Conservation (phyloP, 2,113 vertebrate species). For the Nannospalax galili region DNA sequence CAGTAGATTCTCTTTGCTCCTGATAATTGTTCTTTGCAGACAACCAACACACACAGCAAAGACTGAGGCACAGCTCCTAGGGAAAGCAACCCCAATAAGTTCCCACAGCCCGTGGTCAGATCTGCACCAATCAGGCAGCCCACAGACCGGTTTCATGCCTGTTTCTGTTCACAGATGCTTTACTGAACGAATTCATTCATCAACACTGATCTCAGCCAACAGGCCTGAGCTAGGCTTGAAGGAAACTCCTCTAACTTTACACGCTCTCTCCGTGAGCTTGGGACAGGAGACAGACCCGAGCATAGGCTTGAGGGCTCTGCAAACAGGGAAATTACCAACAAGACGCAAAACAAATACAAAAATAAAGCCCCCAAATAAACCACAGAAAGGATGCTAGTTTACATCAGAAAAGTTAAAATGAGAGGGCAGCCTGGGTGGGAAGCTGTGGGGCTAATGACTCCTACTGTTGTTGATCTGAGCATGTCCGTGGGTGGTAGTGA, state of each 20-base stretch:
- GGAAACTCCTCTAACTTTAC: no score
- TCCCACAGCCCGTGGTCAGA: accelerated
- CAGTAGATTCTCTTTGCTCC: neutral
- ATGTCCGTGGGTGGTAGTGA: accelerated
- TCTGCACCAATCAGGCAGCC: neutral
- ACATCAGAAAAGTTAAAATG: accelerated
- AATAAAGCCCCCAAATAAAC: neutral
- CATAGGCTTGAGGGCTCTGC: neutral
- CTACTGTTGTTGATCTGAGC: neutral
- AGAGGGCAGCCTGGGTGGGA: neutral
- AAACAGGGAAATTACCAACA: neutral
- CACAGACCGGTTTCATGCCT: neutral
- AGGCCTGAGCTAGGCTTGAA: neutral
- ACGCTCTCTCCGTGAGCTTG: neutral
- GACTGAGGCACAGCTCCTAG: accelerated
- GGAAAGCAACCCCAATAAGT: accelerated
- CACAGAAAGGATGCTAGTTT: accelerated
- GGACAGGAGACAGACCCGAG: neutral
- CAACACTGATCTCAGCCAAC: neutral
- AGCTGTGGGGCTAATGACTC: accelerated
- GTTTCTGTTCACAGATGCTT: neutral
- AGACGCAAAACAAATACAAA: neutral
- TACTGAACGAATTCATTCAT: neutral
- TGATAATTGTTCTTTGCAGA: neutral
- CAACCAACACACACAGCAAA: neutral